Evolutionary conservation across 2,113 vertebrate genomes (phyloP), one percentile per base, ranked within the genome.

Genomic region (Delphinapterus leucas): DNA sequence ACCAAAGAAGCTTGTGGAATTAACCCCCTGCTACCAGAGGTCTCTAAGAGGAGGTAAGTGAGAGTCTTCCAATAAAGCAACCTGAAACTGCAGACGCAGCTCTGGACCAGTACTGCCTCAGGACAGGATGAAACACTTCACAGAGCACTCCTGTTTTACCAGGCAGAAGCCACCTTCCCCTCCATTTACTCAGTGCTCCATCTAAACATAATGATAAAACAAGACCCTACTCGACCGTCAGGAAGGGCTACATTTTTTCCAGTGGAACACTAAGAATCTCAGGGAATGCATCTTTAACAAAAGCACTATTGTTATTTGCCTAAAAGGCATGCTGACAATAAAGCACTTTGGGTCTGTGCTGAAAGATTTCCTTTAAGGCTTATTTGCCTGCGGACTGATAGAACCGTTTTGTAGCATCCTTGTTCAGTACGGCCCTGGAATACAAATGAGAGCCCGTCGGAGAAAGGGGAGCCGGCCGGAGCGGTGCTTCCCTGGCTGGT

Each of bases 311-410:
- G 73, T 68, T 93, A 90, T 96, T 92, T 97, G 79, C 63, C 83
- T 93, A 88, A 95, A 96, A 77, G 60, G 4, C 70, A 93, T 63
- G 88, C 70, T 80, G 88, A 73, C 93, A 76, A 90, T 85, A 90
- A 94, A 95, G 53, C 38, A 87, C 15, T 79, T 86, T 96, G 74
- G 44, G 4, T 86, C 58, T 70, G 63, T 26, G 31, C 49, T 38
- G 38, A 68, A 96, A 97, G 68, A 96, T 97, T 95, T 97, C 70
- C 49, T 98, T 98, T 98, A 97, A 98, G 98, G 93, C 96, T 97
- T 98, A 98, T 98, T 98, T 98, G 97, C 91, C 60, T 87, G 82
- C 97, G 96, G 92, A 97, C 81, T 73, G 97, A 97, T 84, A 98
- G 96, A 97, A 97, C 73, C 93, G 53, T 93, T 98, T 90, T 96